Evolutionary conservation across 2,113 vertebrate genomes (phyloP).

Genomic region (Leptobrachium leishanense): DNA sequence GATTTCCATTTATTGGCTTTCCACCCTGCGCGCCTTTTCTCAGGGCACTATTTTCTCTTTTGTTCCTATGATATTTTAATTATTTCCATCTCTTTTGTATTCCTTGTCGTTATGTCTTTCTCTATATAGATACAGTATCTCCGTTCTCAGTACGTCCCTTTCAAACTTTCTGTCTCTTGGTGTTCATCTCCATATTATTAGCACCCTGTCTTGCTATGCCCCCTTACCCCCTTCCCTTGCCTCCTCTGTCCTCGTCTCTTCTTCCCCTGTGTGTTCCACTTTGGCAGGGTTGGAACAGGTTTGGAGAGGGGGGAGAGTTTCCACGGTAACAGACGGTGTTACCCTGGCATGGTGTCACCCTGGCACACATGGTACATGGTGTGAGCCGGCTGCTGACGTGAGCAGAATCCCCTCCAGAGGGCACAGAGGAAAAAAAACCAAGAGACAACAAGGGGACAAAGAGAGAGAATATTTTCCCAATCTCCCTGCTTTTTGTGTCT

Average conservation of each 20-base stretch:
- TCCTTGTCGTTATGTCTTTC: too few relatives aligned
- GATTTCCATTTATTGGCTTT: too few relatives aligned
- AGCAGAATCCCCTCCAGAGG: constrained; percentile 49
- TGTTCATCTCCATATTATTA: not conserved
- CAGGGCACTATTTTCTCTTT: too few relatives aligned
- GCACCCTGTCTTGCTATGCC: not conserved
- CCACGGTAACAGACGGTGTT: constrained; percentile 48
- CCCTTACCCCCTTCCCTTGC: not conserved
- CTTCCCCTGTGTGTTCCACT: constrained; percentile 20
- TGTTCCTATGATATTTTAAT: too few relatives aligned
- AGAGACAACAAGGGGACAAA: constrained; percentile 27
- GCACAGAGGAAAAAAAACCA: constrained; percentile 21
- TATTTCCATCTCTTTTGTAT: too few relatives aligned
- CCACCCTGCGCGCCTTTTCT: too few relatives aligned
- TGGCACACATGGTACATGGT: constrained; percentile 49
- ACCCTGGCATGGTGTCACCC: constrained; percentile 49
- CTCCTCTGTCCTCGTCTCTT: not conserved
- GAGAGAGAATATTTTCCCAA: not conserved
- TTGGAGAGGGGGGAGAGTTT: constrained; percentile 43
- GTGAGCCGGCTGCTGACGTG: constrained; percentile 48
- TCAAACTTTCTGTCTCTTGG: not conserved
- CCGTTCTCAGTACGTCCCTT: too few relatives aligned
- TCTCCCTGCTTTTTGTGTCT: not conserved
- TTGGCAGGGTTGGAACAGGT: constrained; percentile 36
- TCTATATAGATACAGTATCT: too few relatives aligned